Evolutionary conservation across 2,113 vertebrate species (phyloP), one percentile per base, ranked within the genome.

Genomic region (Hydropotes inermis): DNA sequence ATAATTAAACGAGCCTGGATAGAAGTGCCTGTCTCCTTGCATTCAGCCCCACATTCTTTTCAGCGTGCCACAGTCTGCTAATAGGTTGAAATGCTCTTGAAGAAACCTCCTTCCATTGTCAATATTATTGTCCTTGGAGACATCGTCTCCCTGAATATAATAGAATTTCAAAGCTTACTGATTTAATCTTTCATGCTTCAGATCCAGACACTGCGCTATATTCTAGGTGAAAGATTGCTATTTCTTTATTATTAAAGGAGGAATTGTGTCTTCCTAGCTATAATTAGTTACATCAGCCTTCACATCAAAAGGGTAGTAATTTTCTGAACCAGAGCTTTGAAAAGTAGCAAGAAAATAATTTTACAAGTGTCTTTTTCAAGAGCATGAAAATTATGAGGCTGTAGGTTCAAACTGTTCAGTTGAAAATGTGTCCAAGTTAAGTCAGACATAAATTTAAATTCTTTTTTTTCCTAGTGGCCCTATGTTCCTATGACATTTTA

Each of bases 171-270:
- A 85, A 95, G 96, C 95, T 97, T 97, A 93, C 98, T 96, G 97
- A 97, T 98, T 97, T 96, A 95, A 97, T 98, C 98, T 98, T 97
- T 95, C 91, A 95, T 97, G 96, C 94, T 97, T 97, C 91, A 93
- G 91, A 97, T 95, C 89, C 93, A 98, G 96, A 97, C 79, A 47
- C 86, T 96, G 93, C 7, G 67, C 93, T 97, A 94, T 95, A 97
- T 97, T 97, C 91, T 96, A 97, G 96, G 96, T 97, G 96, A 97
- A 98, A 98, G 91, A 96, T 89, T 97, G 94, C 95, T 90, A 91
- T 98, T 98, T 97, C 98, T 97, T 98, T 97, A 97, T 97, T 97
- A 97, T 97, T 97, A 97, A 98, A 96, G 83, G 87, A 97, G 60
- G 87, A 97, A 97, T 97, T 97, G 97, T 98, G 92, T 98, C 98